Evolutionary conservation across 2,797 vertebrate species (phyloP), one percentile per base, ranked within the genome.

Genomic region (Chelon auratus): DNA sequence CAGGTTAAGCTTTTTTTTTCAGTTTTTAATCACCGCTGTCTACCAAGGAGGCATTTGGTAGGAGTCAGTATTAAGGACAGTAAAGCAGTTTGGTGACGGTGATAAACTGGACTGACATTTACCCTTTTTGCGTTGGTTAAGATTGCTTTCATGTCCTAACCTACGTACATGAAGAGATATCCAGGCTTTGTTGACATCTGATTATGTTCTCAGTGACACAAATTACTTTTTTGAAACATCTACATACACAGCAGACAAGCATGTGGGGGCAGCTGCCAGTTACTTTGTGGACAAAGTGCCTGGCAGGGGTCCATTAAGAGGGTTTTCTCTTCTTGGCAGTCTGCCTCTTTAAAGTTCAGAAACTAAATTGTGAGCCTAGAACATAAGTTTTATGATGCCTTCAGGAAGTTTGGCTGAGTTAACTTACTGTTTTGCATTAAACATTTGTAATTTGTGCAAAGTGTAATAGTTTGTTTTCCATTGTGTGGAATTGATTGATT

Each of bases 201-300:
- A 20, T 5, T 14, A 42, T 59, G 48, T 62, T 22, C 61, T 64
- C 57, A 6, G n/a, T 33, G 53, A 76, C 78, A 57, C 62, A 62
- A 55, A 50, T 68, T 68, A 77, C 69, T 64, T 50, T 50, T 37
- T 60, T 22, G 47, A 71, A 12, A 22, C 68, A 26, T 66, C 69
- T 62, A 66, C 70, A 13, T 5, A 33, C 58, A 26, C 75, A 37
- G 54, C 68, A 65, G 51, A 61, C 39, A 39, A 74, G n/a, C 71
- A 78, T 58, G 71, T 75, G 84, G 70, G 17, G 43, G 58, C 52
- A 12, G 7, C 52, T 71, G 81, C 66, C 72, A 80, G 62, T 84
- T 83, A 74, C 54, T 82, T 47, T 76, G 84, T 40, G 55, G 72
- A 63, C 26, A 0, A 54, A 73, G 62, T 22, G 59, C 30, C 50